Conservation (phyloP, 92 coral and sea anemone species). For the Parazoanthus atlanticus region DNA sequence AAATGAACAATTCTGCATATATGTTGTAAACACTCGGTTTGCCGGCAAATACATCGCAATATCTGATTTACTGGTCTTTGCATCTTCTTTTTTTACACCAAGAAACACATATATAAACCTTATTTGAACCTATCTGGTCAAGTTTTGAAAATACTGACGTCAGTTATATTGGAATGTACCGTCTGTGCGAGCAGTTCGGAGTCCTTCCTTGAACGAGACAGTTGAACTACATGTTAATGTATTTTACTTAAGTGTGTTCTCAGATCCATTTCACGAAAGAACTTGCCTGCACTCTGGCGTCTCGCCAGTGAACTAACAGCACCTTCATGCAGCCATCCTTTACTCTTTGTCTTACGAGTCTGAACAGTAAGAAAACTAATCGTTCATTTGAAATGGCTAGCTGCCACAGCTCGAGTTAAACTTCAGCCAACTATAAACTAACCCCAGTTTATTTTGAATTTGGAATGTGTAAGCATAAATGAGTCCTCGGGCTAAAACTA, state of each 20-base stretch:
- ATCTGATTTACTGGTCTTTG: not conserved
- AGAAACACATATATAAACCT: too few species aligned
- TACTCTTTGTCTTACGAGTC: not conserved
- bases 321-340: not conserved
- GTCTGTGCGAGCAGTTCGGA: not conserved
- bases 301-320: too few species aligned
- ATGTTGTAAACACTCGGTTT: not conserved
- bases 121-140: too few species aligned
- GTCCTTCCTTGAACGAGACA: too few species aligned
- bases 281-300: not conserved
- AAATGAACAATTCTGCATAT: not conserved
- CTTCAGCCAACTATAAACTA: not conserved
- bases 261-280: not conserved
- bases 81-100: too few species aligned
- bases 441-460: not conserved
- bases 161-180: not conserved
- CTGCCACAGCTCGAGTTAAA: not conserved
- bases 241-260: not conserved
- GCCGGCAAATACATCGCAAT: not conserved
- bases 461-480: not conserved
- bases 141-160: too few species aligned
- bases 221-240: too few species aligned
- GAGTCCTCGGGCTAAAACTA: conserved; percentile 28
- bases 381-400: not conserved
- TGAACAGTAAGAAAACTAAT: not conserved